These are phyloP conservation scores for Mionectes olivaceus DNA, from an alignment of 2,797 vertebrate species.

Conservation along the genomic window DNA sequence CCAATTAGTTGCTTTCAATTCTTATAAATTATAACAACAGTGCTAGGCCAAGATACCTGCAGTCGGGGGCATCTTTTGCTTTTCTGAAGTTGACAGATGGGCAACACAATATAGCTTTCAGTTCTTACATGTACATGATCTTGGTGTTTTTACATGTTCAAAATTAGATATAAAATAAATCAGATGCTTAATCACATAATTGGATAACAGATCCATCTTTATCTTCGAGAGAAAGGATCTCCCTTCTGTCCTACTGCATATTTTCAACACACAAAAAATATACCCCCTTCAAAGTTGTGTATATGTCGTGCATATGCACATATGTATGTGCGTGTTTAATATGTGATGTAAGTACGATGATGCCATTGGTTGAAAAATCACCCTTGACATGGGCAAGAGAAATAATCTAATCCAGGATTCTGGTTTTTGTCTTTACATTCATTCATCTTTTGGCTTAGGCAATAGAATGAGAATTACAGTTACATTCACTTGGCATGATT, in stretches of 20 bases:
- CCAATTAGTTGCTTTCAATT: neutral
- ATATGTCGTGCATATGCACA: neutral
- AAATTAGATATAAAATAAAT: neutral
- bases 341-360: neutral
- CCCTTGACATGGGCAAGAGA: neutral
- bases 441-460: neutral
- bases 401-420: neutral
- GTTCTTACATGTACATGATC: neutral
- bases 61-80: neutral
- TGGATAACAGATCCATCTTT: neutral
- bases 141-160: neutral
- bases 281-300: neutral
- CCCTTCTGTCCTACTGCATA: neutral
- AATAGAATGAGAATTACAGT: neutral
- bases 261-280: neutral
- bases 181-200: neutral
- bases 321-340: rapidly evolving
- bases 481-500: neutral
- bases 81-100: neutral
- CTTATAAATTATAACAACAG: neutral
- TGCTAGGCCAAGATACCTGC: neutral
- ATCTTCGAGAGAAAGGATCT: neutral
- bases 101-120: neutral
- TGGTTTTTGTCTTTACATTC: neutral
- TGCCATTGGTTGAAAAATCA: neutral